Conservation (phyloP, 2,888 invertebrate species). For the Heterodera filipjevi region DNA sequence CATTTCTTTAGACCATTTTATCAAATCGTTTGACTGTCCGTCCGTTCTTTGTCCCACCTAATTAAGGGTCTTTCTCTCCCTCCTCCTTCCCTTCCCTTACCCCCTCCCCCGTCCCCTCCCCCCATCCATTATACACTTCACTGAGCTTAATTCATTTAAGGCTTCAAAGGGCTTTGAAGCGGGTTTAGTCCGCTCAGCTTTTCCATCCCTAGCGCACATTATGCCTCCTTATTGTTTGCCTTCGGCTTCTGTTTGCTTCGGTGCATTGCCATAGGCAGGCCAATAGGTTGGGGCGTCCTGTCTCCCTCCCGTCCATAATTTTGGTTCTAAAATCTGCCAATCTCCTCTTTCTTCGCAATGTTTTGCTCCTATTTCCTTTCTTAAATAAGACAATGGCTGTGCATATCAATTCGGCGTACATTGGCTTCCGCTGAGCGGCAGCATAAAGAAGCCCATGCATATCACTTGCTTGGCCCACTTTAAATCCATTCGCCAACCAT, state of each 20-base stretch:
- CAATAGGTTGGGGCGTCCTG: neutral
- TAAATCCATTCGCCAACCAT: neutral
- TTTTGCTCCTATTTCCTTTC: neutral
- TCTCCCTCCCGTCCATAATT: neutral
- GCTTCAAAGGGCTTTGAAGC: conserved; percentile 1
- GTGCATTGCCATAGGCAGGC: neutral
- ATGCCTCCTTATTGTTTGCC: conserved; percentile 1
- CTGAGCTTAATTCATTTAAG: conserved; percentile 2
- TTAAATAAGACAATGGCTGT: neutral
- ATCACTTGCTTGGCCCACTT: neutral
- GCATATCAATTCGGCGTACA: neutral
- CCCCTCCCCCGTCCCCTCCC: neutral
- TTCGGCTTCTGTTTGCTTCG: neutral
- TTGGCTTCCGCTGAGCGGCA: neutral
- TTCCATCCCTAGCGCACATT: neutral
- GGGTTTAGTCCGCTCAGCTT: neutral
- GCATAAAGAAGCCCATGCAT: neutral
- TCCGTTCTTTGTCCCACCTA: neutral
- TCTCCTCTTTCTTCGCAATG: neutral
- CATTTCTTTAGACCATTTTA: no score
- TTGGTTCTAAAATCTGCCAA: neutral
- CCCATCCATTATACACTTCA: neutral
- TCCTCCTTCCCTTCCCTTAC: neutral
- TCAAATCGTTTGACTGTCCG: neutral
- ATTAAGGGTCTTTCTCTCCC: neutral